Percentiles rank a stretch among this genome's conserved stretches.
phyloP scores from a whole-genome alignment of 2,113 vertebrate species.

The Chamaetylas fuelleborni region DNA sequence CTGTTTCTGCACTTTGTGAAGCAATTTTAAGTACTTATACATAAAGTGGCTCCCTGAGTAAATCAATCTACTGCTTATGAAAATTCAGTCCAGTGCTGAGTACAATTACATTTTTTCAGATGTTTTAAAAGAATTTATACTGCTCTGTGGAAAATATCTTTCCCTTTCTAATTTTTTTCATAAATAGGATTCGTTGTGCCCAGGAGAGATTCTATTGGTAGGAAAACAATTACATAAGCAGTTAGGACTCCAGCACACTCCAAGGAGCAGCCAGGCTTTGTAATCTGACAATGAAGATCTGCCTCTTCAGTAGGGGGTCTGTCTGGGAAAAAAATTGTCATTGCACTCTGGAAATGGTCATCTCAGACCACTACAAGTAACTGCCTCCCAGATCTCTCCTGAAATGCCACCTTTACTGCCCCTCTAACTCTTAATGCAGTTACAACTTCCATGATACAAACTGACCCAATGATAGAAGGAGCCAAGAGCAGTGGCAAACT shows the following conservation, averaged over 20 bases:
- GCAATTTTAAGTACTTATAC: background rate
- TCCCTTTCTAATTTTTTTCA: background rate
- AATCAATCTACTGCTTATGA: background rate
- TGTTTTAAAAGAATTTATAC: background rate
- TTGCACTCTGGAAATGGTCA: background rate
- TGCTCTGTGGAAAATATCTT: background rate
- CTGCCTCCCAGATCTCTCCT: background rate
- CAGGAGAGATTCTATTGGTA: background rate
- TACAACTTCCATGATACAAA: background rate
- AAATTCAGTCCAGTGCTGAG: background rate
- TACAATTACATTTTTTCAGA: background rate
- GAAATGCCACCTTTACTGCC: background rate
- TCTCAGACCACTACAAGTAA: background rate
- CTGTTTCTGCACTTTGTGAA: background rate
- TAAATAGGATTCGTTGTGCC: background rate
- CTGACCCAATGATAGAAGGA: background rate
- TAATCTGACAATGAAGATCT: background rate
- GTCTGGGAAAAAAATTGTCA: background rate
- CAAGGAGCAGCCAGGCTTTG: background rate
- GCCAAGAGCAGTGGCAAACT: background rate
- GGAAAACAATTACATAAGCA: background rate
- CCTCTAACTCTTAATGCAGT: background rate
- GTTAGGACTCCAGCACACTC: background rate
- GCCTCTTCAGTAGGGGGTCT: background rate
- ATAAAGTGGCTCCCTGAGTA: background rate